Evolutionary conservation across 2,113 vertebrate genomes (phyloP).

Genomic region (Otus sunia): DNA sequence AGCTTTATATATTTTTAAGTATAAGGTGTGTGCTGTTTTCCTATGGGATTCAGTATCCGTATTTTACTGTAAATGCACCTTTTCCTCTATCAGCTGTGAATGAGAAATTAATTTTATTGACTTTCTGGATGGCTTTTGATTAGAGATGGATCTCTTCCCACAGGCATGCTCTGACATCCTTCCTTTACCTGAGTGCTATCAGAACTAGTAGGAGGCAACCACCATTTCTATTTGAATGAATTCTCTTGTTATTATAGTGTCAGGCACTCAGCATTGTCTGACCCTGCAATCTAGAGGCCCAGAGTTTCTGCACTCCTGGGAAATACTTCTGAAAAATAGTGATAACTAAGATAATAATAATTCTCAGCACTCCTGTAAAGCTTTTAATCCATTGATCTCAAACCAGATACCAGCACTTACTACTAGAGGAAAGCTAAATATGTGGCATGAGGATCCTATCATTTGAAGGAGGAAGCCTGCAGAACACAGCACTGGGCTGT

Average conservation of each 20-base stretch:
- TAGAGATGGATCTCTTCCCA: constrained; percentile 3
- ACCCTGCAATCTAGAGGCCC: constrained; percentile 36
- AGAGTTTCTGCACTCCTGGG: not conserved
- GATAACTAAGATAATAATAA: constrained; percentile 66
- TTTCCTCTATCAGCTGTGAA: not conserved
- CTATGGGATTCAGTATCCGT: not conserved
- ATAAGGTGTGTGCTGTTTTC: not conserved
- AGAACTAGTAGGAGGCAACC: not conserved
- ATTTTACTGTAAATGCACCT: not conserved
- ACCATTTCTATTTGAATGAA: constrained; percentile 12
- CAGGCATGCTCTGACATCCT: not conserved
- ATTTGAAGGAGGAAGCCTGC: not conserved
- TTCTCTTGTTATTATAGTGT: not conserved
- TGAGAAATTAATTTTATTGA: constrained; percentile 37
- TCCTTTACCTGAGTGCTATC: not conserved
- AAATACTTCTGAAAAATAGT: constrained; percentile 37
- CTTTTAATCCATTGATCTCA: constrained; percentile 61
- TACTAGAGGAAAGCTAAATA: not conserved
- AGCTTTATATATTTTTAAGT: not conserved
- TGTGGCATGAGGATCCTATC: not conserved
- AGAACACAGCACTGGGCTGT: not conserved
- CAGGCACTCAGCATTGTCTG: constrained; percentile 27
- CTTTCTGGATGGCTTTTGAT: not conserved
- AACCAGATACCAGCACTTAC: constrained; percentile 14
- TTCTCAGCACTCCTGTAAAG: constrained; percentile 45